Percentiles rank a stretch among this genome's conserved stretches.
phyloP scores from a whole-genome alignment of 2,797 vertebrate genomes.

The Rhinatrema bivittatum region DNA sequence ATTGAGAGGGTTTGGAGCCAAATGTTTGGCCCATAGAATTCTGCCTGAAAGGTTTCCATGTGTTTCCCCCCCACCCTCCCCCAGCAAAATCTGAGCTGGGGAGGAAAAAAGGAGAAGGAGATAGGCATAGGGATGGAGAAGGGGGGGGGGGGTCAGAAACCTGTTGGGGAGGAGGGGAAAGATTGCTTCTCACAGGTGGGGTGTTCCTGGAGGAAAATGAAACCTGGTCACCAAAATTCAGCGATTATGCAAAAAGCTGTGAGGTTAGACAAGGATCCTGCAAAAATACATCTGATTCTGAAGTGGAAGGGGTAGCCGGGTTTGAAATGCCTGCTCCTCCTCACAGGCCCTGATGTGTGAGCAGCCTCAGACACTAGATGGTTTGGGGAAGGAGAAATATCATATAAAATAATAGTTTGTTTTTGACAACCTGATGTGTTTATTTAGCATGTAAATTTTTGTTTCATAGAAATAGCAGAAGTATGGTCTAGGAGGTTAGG shows the following conservation, averaged over 20 bases:
- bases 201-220: neutral
- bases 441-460: too few species aligned
- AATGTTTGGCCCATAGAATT: neutral
- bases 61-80: neutral
- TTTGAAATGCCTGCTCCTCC: too few species aligned
- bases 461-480: too few species aligned
- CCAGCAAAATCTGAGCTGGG: neutral
- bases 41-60: too few species aligned
- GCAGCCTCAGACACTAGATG: too few species aligned
- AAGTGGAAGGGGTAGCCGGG: too few species aligned
- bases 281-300: too few species aligned
- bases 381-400: too few species aligned
- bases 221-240: neutral
- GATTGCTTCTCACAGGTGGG: neutral
- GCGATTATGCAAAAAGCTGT: slow-evolving; percentile 1
- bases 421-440: too few species aligned
- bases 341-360: too few species aligned
- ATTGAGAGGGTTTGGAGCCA: slow-evolving; percentile 24
- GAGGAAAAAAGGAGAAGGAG: neutral
- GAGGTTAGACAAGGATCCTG: neutral
- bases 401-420: too few species aligned
- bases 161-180: neutral
- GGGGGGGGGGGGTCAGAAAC: neutral
- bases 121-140: neutral
- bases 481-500: too few species aligned